These are phyloP conservation scores for Cheilosia soror DNA, from an alignment of 2,888 invertebrate species.

Conservation along the genomic window DNA sequence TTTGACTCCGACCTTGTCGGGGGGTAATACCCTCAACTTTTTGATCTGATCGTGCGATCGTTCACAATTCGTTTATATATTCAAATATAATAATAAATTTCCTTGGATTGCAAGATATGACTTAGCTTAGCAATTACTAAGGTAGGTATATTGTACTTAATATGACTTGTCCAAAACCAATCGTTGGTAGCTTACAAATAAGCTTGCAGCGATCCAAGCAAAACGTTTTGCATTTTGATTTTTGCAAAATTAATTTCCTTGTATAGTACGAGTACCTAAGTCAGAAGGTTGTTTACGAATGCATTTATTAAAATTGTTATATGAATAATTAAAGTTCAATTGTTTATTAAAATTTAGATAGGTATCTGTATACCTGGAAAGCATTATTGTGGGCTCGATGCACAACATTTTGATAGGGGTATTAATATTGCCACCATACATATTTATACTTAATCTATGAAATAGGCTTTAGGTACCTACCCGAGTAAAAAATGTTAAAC, in stretches of 20 bases:
- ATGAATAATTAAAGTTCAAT: too few relatives aligned
- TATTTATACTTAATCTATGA: too few relatives aligned
- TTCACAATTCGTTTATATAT: too few relatives aligned
- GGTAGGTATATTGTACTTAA: neutral
- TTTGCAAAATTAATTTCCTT: neutral
- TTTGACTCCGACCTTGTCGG: neutral
- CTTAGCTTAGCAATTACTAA: neutral
- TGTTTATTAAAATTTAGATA: too few relatives aligned
- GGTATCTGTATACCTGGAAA: too few relatives aligned
- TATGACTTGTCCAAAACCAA: neutral
- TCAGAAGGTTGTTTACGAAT: neutral
- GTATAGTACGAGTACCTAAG: neutral
- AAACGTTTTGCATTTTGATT: constrained; percentile 8
- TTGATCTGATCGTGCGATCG: constrained; percentile 5
- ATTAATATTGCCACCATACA: too few relatives aligned
- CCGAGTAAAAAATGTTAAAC: too few relatives aligned
- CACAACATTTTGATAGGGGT: too few relatives aligned
- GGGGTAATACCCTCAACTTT: neutral
- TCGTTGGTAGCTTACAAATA: constrained; percentile 6
- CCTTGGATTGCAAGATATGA: neutral
- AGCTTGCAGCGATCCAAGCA: neutral
- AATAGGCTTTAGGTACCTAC: too few relatives aligned
- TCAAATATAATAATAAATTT: neutral
- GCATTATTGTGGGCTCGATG: too few relatives aligned
- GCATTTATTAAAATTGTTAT: neutral